Conservation (phyloP, 2,113 vertebrate genomes). For the Prionailurus bengalensis region DNA sequence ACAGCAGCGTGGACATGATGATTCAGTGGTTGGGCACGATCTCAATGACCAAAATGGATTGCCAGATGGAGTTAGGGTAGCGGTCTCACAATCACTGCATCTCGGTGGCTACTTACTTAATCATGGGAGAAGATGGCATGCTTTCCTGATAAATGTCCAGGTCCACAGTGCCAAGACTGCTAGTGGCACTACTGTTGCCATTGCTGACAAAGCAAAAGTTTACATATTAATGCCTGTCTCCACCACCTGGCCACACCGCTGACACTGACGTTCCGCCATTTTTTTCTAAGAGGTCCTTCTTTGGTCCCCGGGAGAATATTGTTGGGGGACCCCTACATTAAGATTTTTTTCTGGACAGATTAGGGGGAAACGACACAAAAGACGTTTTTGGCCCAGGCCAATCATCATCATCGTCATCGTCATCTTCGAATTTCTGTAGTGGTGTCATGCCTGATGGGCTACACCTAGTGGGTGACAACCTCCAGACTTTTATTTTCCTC, state of each 20-base stretch:
- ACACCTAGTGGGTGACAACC: not conserved
- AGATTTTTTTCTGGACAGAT: not conserved
- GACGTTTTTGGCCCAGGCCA: not conserved
- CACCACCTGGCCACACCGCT: slow-evolving; percentile 70
- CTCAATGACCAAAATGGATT: slow-evolving; percentile 63
- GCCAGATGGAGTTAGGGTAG: slow-evolving; percentile 81
- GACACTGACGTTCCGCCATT: slow-evolving; percentile 41
- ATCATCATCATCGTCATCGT: not conserved
- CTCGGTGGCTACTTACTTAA: slow-evolving; percentile 92
- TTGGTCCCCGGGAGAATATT: not conserved
- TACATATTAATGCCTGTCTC: slow-evolving; percentile 88
- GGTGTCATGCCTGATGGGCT: not conserved
- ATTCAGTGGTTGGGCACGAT: slow-evolving; percentile 66
- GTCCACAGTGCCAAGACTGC: slow-evolving; percentile 95
- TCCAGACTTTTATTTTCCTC: not conserved
- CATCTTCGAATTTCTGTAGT: not conserved
- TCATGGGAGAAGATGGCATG: slow-evolving; percentile 89
- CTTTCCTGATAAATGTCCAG: slow-evolving; percentile 95
- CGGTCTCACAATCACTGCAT: slow-evolving; percentile 80
- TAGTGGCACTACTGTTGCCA: slow-evolving; percentile 96
- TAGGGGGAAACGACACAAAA: not conserved
- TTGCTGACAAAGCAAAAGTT: slow-evolving; percentile 94
- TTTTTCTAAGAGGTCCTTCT: not conserved
- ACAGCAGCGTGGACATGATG: slow-evolving; percentile 80
- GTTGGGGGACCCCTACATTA: slow-evolving; percentile 45